Evolutionary conservation across 1,140 invertebrate species (phyloP), one percentile per base, ranked within the genome.

Genomic region (Saccostrea echinata): DNA sequence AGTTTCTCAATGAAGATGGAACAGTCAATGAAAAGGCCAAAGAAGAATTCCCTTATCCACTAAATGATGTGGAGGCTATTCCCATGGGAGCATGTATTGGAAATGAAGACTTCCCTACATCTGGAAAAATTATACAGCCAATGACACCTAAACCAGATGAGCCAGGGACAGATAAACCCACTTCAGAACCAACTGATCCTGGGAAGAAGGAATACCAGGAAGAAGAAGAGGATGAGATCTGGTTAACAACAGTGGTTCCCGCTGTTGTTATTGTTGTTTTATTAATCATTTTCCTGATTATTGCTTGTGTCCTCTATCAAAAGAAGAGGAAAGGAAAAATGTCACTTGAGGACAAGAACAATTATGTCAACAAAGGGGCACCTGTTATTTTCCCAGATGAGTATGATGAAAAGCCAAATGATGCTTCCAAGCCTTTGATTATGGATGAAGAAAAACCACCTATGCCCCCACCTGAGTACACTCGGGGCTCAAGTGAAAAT

Each of bases 381-480:
- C 98, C 98, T 0, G 97, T 99, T 9, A 99, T 99, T 90, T 98
- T 99, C 94, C 94, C 95, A 94, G 98, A 99, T 95, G 98, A 99
- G 94, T 95, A 98, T 18, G 98, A 99, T 92, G 98, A 98, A 92
- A 97, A 98, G 93, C 97, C 97, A 1, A 94, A 94, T 86, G 97
- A 97, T 52, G 97, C 97, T 51, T 97, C 98, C 91, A 98, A 98
- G 95, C 98, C 98, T 1, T 97, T 99, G 1, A 98, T 99, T 89
- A 96, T 98, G 94, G 97, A 98, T 90, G 98, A 98, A 90, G 98
- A 98, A 93, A 98, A 98, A 93, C 98, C 98, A 43, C 98, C 98
- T 0, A 95, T 98, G 86, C 97, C 97, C 11, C 97, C 97, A 6
- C 97, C 97, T 0, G 96, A 97, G 85, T 97, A 97, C 92, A 97